These are phyloP conservation scores for Hypothenemus hampei DNA, from an alignment of 1,140 invertebrate genomes.

Conservation along the genomic window DNA sequence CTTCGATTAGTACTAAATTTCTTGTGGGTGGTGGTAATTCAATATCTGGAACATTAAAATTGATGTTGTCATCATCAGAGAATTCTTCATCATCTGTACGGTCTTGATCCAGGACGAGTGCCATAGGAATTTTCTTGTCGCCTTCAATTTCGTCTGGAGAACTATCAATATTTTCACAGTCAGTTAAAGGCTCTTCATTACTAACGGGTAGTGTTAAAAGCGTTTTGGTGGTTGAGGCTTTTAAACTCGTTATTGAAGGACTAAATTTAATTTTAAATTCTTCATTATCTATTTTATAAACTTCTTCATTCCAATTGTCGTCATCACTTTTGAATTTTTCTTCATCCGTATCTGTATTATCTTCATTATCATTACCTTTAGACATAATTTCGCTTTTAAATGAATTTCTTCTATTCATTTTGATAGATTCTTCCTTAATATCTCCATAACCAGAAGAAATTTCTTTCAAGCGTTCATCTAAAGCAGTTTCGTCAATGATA, in stretches of 20 bases:
- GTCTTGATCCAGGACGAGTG: slow-evolving; percentile 10
- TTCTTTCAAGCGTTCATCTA: slow-evolving; percentile 26
- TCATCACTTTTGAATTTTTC: slow-evolving; percentile 13
- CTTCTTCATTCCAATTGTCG: background rate
- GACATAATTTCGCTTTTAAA: background rate
- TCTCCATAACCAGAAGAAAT: slow-evolving; percentile 24
- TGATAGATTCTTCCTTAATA: slow-evolving; percentile 8
- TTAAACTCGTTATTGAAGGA: slow-evolving; percentile 1
- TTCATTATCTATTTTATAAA: slow-evolving; percentile 10
- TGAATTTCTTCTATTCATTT: background rate
- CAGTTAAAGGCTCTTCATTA: slow-evolving; percentile 34
- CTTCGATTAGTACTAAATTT: slow-evolving; percentile 48
- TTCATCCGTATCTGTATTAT: slow-evolving; percentile 13
- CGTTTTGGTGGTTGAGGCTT: no score
- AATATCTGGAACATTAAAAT: slow-evolving; percentile 32
- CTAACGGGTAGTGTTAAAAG: slow-evolving; percentile 2
- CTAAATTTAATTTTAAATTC: slow-evolving; percentile 25
- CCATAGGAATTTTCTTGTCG: slow-evolving; percentile 9
- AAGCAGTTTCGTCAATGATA: slow-evolving; percentile 12
- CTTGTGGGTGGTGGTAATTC: slow-evolving; percentile 46
- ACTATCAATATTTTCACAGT: slow-evolving; percentile 39
- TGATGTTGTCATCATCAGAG: slow-evolving; percentile 11
- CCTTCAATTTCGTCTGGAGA: slow-evolving; percentile 19
- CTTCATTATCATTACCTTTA: background rate
- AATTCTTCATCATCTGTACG: slow-evolving; percentile 33